Evolutionary conservation across 2,888 invertebrate species (phyloP).

Genomic region (Orthosia cruda): DNA sequence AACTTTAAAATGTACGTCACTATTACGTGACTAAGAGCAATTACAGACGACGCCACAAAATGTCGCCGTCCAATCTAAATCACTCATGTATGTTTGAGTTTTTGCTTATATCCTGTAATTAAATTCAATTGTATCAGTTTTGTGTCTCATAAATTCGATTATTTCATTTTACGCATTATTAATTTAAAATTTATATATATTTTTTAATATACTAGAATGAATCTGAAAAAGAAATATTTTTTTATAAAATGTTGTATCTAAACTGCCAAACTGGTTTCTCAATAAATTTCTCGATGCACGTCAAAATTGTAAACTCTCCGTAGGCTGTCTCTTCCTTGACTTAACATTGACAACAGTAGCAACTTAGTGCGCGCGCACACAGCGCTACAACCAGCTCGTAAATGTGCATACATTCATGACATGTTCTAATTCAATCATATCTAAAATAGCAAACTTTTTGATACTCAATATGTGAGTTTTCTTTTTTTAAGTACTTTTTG

Average conservation of each 20-base stretch:
- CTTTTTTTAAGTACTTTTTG: neutral
- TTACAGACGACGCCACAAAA: slow-evolving; percentile 8
- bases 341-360: slow-evolving; percentile 87
- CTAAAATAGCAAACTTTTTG: neutral
- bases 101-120: neutral
- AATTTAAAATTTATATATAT: neutral
- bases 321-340: slow-evolving; percentile 78
- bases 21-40: neutral
- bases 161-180: neutral
- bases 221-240: neutral
- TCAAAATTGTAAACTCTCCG: slow-evolving; percentile 61
- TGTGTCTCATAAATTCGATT: slow-evolving; percentile 21
- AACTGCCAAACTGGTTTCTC: neutral
- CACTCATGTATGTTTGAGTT: neutral
- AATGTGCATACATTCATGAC: slow-evolving; percentile 71
- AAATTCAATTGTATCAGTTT: neutral
- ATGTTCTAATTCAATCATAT: neutral
- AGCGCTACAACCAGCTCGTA: slow-evolving; percentile 79
- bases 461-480: neutral
- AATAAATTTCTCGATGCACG: slow-evolving; percentile 67
- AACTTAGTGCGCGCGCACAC: slow-evolving; percentile 85
- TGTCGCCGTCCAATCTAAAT: neutral
- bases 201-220: neutral
- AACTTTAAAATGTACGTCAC: neutral
- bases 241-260: neutral